Evolutionary conservation across 1,140 invertebrate genomes (phyloP).

Genomic region (Hylaeus volcanicus): DNA sequence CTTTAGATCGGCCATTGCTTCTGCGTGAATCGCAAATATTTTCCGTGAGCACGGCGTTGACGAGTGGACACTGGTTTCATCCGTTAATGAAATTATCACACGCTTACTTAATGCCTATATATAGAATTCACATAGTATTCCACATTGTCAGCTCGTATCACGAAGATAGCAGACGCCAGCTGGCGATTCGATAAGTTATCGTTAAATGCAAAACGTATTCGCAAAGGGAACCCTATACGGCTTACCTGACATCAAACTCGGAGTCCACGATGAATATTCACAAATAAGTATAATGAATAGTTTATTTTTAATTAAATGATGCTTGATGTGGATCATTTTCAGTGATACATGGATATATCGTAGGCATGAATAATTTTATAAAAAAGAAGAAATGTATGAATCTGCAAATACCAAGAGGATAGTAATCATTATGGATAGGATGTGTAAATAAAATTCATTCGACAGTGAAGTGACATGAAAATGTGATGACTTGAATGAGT

Average conservation of each 20-base stretch:
- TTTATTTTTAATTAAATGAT: no score
- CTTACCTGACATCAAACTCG: not conserved
- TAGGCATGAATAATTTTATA: no score
- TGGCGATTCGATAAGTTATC: slow-evolving; percentile 18
- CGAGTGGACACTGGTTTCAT: slow-evolving; percentile 23
- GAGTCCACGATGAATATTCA: not conserved
- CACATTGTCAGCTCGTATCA: slow-evolving; percentile 37
- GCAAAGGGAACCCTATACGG: not conserved
- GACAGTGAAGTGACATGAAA: no score
- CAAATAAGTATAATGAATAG: no score
- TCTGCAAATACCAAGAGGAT: no score
- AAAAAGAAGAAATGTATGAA: no score
- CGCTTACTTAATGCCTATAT: slow-evolving; percentile 72
- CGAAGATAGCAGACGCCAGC: not conserved
- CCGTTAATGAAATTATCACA: slow-evolving; percentile 71
- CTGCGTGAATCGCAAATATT: not conserved
- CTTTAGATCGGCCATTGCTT: not conserved
- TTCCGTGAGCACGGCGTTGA: not conserved
- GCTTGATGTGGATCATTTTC: no score
- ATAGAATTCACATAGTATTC: slow-evolving; percentile 56
- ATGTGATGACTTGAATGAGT: no score
- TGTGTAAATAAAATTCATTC: no score
- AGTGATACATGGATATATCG: no score
- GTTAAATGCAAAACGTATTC: not conserved
- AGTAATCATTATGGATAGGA: not conserved